Conservation (phyloP, 1,140 invertebrate species). For the Sycobia sp. region DNA sequence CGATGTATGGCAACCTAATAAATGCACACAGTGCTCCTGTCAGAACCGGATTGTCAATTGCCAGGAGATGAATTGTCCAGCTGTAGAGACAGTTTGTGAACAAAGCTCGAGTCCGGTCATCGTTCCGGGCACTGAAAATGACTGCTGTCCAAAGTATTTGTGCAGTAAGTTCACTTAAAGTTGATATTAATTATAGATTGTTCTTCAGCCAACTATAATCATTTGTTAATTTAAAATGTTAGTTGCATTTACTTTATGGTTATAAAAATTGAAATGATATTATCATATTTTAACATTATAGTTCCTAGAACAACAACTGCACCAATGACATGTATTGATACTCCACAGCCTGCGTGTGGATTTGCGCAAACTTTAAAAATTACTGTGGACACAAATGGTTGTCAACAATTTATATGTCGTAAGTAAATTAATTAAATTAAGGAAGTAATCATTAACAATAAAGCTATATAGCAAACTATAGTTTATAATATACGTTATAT, state of each 20-base stretch:
- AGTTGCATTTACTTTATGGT: neutral
- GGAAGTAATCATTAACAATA: neutral
- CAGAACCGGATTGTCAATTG: slow-evolving; percentile 63
- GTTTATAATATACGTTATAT: neutral
- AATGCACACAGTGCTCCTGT: slow-evolving; percentile 80
- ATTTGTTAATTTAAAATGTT: neutral
- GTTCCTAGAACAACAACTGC: slow-evolving; percentile 43
- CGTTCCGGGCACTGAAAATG: slow-evolving; percentile 61
- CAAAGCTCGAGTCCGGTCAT: slow-evolving; percentile 61
- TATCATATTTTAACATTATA: slow-evolving; percentile 40
- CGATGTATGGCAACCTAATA: slow-evolving; percentile 69
- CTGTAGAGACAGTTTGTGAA: slow-evolving; percentile 66
- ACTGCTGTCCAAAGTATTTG: slow-evolving; percentile 73
- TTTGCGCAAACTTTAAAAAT: slow-evolving; percentile 72
- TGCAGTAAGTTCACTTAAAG: slow-evolving; percentile 63
- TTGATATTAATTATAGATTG: neutral
- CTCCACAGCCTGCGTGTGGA: slow-evolving; percentile 71
- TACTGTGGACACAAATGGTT: slow-evolving; percentile 65
- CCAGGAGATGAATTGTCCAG: slow-evolving; percentile 65
- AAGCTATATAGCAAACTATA: neutral
- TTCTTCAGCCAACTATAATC: neutral
- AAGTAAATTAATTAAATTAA: slow-evolving; percentile 39
- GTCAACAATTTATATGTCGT: slow-evolving; percentile 75
- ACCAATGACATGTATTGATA: slow-evolving; percentile 69
- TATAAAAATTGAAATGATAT: neutral